Evolutionary conservation across 2,888 invertebrate genomes (phyloP).

Genomic region (Tenthredo scrophulariae): DNA sequence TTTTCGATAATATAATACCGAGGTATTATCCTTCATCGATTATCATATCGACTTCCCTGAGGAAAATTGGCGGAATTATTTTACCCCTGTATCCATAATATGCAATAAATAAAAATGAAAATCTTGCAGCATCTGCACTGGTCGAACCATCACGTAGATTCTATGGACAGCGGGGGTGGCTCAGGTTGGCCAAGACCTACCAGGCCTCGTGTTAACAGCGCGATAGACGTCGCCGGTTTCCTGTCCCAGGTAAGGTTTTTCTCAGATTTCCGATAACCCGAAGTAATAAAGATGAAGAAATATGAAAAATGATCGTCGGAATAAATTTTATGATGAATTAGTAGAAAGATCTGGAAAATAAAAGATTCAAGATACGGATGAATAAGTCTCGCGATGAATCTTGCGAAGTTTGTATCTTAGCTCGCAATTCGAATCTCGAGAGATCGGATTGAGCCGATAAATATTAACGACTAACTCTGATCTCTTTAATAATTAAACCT

Average conservation of each 20-base stretch:
- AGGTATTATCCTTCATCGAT: background rate
- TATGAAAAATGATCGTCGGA: background rate
- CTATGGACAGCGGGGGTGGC: slow-evolving; percentile 79
- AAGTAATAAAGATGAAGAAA: background rate
- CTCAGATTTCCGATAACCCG: background rate
- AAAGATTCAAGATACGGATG: background rate
- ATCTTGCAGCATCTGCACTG: slow-evolving; percentile 85
- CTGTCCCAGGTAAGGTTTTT: slow-evolving; percentile 82
- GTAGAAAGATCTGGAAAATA: background rate
- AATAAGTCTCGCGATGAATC: background rate
- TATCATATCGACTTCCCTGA: background rate
- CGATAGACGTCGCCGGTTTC: slow-evolving; percentile 87
- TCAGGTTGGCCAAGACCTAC: slow-evolving; percentile 81
- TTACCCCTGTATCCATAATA: background rate
- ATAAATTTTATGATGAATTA: background rate
- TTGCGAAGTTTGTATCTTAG: background rate
- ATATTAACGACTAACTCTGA: slow-evolving; percentile 33
- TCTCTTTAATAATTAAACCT: slow-evolving; percentile 14
- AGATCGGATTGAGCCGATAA: background rate
- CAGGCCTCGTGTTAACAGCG: slow-evolving; percentile 91
- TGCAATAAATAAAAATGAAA: slow-evolving; percentile 39
- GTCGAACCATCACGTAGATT: slow-evolving; percentile 80
- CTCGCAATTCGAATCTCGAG: background rate
- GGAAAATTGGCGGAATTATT: background rate
- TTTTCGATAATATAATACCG: too few relatives aligned